Base-by-base conservation (phyloP, 2,797 vertebrate species). In the Octomys mimax region DNA sequence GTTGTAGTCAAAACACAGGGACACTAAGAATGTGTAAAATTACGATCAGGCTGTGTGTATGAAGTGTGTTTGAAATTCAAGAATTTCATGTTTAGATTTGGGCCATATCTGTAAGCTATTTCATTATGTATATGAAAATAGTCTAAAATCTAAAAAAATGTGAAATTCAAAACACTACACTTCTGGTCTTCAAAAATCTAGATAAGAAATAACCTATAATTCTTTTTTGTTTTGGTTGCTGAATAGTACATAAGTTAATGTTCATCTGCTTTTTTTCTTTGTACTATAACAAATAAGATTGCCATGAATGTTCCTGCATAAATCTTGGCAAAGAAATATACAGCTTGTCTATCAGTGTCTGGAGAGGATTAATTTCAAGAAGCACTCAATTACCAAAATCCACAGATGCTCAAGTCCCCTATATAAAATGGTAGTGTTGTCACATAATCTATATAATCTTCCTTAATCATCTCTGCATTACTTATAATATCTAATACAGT, bases 271-370 rank as follows among this genome's bases (percentile, higher is more conserved):
- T 87, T 84, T 5, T 42, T 89, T 18, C 61, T 26, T 95, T 93
- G 88, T 66, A 57, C 54, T 18, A 57, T 57, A 28, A 96, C 22
- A 96, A 96, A 93, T 75, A 83, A 87, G 82, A n/a, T 28, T 78
- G 54, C n/a, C n/a, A 77, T 73, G 49, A 85, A 93, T 1, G 78
- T 21, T 75, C 57, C 70, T 28, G 14, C 73, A 71, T 8, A 92
- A 81, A 92, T 82, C 66, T 89, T 80, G 57, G 0, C 49, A 80
- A 28, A 54, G 5, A 66, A 95, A 85, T 85, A 89, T 19, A 61
- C 26, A 70, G 36, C 6, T 59, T 59, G 31, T 39, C 14, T 22
- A 59, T 86, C 46, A 26, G 42, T 79, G 33, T 46, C 49, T 79
- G 33, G 59, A 54, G 39, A n/a, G 9, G 14, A 87, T 79, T 87